Evolutionary conservation across 2,888 invertebrate genomes (phyloP), one percentile per base, ranked within the genome.

Genomic region (Ormyrus thymus): DNA sequence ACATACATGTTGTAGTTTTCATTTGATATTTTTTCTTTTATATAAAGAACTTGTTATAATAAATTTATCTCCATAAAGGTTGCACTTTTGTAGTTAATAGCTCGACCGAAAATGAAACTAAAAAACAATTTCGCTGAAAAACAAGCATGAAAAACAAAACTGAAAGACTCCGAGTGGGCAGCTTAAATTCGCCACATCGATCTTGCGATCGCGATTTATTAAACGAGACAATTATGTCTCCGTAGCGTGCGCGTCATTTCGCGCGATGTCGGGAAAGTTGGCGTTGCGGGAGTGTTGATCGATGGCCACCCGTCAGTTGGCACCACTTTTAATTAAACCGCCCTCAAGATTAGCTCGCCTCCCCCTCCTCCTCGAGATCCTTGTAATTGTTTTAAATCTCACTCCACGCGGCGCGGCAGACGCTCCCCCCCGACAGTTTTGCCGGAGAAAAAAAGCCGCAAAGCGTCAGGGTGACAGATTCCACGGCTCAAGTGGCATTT

Each of bases 351-450:
- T 89, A 89, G 89, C 87, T 87, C 87, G 86, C 86, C 85, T 84
- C 84, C 84, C 75, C 72, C 71, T 76, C 81, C 82, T 82, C 83
- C 81, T 80, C 55, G 55, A 70, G 78, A 80, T 86, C 85, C 87
- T 86, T 89, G 87, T 89, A 89, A 89, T 90, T 90, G 89, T 90
- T 90, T 90, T 88, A 89, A 90, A 90, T 89, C 89, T 88, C 87
- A 85, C 85, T 86, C 85, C 85, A 29, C 29, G 81, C 79, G 79
- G 71, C 70, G 73, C 59, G 10, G 46, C 64, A 73, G 79, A 74
- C 68, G 53, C 43, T n/a, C 62, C 79, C 83, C 82, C 85, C 84
- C 83, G 84, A 80, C 82, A 83, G 81, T 85, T 85, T 84, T 83
- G 76, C 81, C 81, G 61, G 79, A 56, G 75, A 69, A 76, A 71